These are phyloP conservation scores for Polydrusus tereticollis DNA, from an alignment of 2,888 invertebrate species.

Conservation along the genomic window DNA sequence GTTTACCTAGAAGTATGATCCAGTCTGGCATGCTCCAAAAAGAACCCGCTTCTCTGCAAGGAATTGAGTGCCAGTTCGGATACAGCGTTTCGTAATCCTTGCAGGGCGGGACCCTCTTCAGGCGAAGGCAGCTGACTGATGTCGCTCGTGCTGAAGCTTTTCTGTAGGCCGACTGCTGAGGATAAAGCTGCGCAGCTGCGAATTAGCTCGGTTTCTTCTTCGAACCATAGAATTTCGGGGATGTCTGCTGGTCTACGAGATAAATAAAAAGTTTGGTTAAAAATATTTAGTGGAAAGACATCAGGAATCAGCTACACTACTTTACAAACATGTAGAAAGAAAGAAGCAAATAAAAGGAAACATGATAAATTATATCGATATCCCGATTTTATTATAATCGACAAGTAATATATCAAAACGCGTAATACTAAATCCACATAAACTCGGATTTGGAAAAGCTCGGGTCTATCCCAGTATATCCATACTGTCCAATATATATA, in stretches of 20 bases:
- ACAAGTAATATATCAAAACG: not conserved
- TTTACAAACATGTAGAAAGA: too few relatives aligned
- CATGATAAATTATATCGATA: not conserved
- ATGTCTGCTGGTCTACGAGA: slow-evolving; percentile 71
- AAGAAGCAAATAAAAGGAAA: too few relatives aligned
- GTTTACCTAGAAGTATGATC: slow-evolving; percentile 66
- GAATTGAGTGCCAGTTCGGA: slow-evolving; percentile 74
- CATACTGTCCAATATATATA: not conserved
- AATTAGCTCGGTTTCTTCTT: slow-evolving; percentile 84
- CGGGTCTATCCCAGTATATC: not conserved
- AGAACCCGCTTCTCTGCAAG: slow-evolving; percentile 69
- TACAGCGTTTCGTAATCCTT: slow-evolving; percentile 66
- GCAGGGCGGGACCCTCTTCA: slow-evolving; percentile 64
- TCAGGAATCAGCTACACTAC: too few relatives aligned
- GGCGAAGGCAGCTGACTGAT: slow-evolving; percentile 74
- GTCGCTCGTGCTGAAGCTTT: slow-evolving; percentile 88
- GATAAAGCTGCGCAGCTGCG: slow-evolving; percentile 85
- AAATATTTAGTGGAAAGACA: too few relatives aligned
- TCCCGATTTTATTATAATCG: not conserved
- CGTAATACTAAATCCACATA: not conserved
- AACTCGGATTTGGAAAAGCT: not conserved
- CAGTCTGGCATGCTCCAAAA: slow-evolving; percentile 72
- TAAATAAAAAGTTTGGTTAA: too few relatives aligned
- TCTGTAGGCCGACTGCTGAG: slow-evolving; percentile 83
- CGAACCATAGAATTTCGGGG: slow-evolving; percentile 76